Evolutionary conservation across 2,113 vertebrate genomes (phyloP), one percentile per base, ranked within the genome.

Genomic region (Thalassoma bifasciatum): DNA sequence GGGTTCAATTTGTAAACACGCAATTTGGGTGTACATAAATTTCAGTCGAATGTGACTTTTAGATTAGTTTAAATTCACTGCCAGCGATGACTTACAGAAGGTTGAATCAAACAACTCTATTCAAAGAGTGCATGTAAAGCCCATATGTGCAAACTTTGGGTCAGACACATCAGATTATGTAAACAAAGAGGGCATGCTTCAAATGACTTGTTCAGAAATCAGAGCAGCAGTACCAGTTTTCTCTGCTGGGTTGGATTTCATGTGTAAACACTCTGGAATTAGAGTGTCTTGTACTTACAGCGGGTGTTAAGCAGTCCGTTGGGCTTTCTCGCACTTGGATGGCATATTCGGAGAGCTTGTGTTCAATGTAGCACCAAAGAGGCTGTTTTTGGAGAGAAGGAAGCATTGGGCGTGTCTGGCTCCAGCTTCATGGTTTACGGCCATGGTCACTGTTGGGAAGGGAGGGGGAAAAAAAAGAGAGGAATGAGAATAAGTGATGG

Each of bases 371-470:
- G 74, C 78, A 52, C 75, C 84, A 53, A 38, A 59, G 72, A 64
- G 66, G 61, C 80, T 81, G 61, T 66, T 42, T 23, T 76, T 49
- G 26, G 86, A 75, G 61, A 53, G 75, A 63, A 36, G 77, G 82
- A 81, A 71, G 75, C 42, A 37, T 72, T 37, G 75, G 65, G 62
- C 13, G 36, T 58, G 70, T 80, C 79, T 73, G 84, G 81, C 82
- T 86, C 83, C 86, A 78, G 85, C 85, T 56, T 74, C 85, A 83
- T 82, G 81, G 72, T 86, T 66, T 66, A 72, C 24, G 52, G 82
- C 84, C 88, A 86, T 86, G 78, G 82, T 58, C 77, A 71, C 91
- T 91, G 84, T 47, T 34, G 2, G n/a, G n/a, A n/a, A n/a, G n/a
- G n/a, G n/a, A n/a, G n/a, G n/a, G n/a, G n/a, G n/a, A 66, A 71